Percentiles rank a stretch among this genome's conserved stretches.
Conservation (phyloP, 2,888 invertebrate genomes). For the Idaea aversata region DNA sequence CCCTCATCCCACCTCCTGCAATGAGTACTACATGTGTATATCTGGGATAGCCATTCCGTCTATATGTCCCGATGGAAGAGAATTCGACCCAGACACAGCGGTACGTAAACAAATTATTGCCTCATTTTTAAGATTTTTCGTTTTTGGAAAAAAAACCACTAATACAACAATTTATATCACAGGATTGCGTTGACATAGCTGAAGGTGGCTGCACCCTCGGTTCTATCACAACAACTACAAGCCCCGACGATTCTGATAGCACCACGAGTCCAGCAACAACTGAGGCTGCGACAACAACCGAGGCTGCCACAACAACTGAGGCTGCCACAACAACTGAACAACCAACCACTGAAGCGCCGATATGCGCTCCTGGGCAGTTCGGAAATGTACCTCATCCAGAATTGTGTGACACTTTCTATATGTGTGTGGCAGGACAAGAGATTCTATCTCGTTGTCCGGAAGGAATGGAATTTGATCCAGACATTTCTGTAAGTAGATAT, state of each 20-base stretch:
- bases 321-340: slow-evolving; percentile 4
- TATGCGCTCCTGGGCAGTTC: slow-evolving; percentile 38
- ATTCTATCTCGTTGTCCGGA: slow-evolving; percentile 35
- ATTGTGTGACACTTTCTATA: slow-evolving; percentile 42
- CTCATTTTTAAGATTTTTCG: not conserved
- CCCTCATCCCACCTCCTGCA: slow-evolving; percentile 13
- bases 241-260: not conserved
- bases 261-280: not conserved
- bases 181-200: slow-evolving; percentile 11
- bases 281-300: not conserved
- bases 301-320: not conserved
- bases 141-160: no score
- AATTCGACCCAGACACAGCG: slow-evolving; percentile 33
- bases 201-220: slow-evolving; percentile 14
- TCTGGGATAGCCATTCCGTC: slow-evolving; percentile 30
- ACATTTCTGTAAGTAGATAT: slow-evolving; percentile 19
- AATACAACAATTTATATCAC: not conserved
- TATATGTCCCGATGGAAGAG: slow-evolving; percentile 36
- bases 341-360: slow-evolving; percentile 14
- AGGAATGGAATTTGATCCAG: slow-evolving; percentile 43
- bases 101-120: slow-evolving; percentile 21
- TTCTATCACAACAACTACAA: not conserved
- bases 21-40: slow-evolving; percentile 31
- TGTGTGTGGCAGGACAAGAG: slow-evolving; percentile 42
- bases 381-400: slow-evolving; percentile 46